phyloP scores from a whole-genome alignment of 2,888 invertebrate genomes.

The Pyrocoelia pectoralis region DNA sequence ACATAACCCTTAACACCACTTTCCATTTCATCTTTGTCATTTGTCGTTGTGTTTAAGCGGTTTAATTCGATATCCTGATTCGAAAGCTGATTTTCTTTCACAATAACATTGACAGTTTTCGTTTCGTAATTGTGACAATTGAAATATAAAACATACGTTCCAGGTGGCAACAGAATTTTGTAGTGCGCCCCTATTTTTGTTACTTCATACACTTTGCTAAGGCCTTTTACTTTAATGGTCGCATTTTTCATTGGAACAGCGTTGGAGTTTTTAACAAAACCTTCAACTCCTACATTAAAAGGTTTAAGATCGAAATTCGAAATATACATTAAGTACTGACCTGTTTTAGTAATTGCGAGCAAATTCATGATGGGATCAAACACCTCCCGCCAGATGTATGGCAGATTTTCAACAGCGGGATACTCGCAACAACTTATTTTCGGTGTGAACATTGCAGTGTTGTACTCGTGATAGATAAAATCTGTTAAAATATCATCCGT shows the following conservation, averaged over 20 bases:
- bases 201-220: conserved; percentile 67
- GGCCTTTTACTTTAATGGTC: conserved; percentile 70
- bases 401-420: conserved; percentile 73
- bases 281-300: conserved; percentile 64
- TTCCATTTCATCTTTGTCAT: neutral
- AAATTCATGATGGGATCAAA: conserved; percentile 71
- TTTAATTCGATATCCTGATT: conserved; percentile 18
- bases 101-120: conserved; percentile 58
- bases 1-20: conserved; percentile 63
- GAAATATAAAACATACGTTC: conserved; percentile 69
- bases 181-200: conserved; percentile 75
- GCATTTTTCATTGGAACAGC: conserved; percentile 76
- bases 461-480: conserved; percentile 68
- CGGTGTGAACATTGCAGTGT: conserved; percentile 73
- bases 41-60: neutral
- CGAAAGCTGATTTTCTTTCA: conserved; percentile 56
- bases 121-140: conserved; percentile 69
- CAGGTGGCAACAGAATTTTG: conserved; percentile 75
- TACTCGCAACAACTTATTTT: conserved; percentile 86
- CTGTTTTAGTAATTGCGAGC: conserved; percentile 69
- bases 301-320: no score
- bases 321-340: conserved; percentile 52
- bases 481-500: conserved; percentile 65
- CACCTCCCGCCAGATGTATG: conserved; percentile 75
- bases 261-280: conserved; percentile 72